Evolutionary conservation across 2,888 invertebrate species (phyloP), one percentile per base, ranked within the genome.

Genomic region (Mechanitis messenoides): DNA sequence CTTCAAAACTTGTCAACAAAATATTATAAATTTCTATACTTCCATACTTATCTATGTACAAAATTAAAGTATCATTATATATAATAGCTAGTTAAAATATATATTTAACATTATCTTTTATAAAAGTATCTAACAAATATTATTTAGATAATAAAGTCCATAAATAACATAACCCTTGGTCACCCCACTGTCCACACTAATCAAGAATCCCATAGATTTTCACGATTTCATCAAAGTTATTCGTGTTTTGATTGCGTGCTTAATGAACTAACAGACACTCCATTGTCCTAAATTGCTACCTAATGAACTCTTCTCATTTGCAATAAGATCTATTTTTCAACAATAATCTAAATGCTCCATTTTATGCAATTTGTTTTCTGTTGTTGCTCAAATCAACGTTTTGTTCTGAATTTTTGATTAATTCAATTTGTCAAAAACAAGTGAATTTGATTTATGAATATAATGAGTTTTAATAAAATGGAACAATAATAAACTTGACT

Each of bases 181-280:
- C 73, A 75, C 72, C 71, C 64, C 65, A 68, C 61, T 50, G 56
- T 65, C 66, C 68, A 66, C 63, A 73, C 75, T 79, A 87, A 87
- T 87, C 85, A 87, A 85, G 78, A 75, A 78, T 73, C 74, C 76
- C 76, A 77, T 77, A 80, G 79, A 80, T 84, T 84, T 81, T 80
- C 83, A 83, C 82, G 79, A 84, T 85, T 87, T 84, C 79, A 73
- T 81, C 83, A 80, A 83, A 84, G 80, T 81, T 81, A 77, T 81
- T 78, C 76, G 75, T 80, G 77, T 80, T 79, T 77, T 79, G 87
- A 87, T 87, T 85, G 85, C 85, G 82, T 85, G 87, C 74, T 71
- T 78, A 81, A 83, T 81, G 80, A 82, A 78, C 74, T 75, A 71
- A 76, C 77, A 73, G 72, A 77, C 74, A 73, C 73, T 72, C 65